Evolutionary conservation across 2,888 invertebrate species (phyloP), one percentile per base, ranked within the genome.

Genomic region (Apoderus coryli): DNA sequence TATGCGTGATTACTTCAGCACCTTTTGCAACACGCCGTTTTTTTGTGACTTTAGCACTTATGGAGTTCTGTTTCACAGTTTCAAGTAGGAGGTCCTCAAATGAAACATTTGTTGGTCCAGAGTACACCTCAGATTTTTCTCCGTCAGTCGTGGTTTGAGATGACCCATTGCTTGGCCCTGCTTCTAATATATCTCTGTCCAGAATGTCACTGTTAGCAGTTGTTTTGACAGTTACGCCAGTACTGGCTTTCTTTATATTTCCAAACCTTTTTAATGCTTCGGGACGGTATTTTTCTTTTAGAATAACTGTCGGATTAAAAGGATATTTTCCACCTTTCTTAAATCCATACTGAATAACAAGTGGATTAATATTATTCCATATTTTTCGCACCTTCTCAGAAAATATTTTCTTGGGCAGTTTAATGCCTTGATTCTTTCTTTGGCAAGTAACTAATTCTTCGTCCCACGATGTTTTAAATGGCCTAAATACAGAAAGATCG

Each of bases 1-100:
- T 14, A 33, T 30, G 25, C 14, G 32, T 32, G 9, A 32, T 27
- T 15, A 28, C 33, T 33, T 33, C 29, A 27, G 34, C 34, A 25
- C 34, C 34, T 34, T 15, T 14, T 34, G 34, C 34, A n/a, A 34
- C 34, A 31, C 34, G 30, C 14, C 33, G 12, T 19, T 34, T 31
- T 34, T 31, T 34, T 31, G 31, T 19, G 14, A 34, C 26, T 33
- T 33, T 34, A 26, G 22, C 14, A 34, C 31, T 32, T 34, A 22
- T 14, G 31, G 31, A 12, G 14, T 11, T 31, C 10, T 31, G 30
- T 11, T 31, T 33, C 16, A 33, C 29, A 12, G 33, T 33, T 31
- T 31, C 3, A 25, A 34, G 27, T 6, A 32, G 23, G 4, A 33
- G 34, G 27, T 34, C 34, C 12, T 34, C 34, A 31, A 34, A 34